These are phyloP conservation scores for Hydrocynus forskahlii DNA, from an alignment of 2,797 vertebrate species.

Conservation along the genomic window DNA sequence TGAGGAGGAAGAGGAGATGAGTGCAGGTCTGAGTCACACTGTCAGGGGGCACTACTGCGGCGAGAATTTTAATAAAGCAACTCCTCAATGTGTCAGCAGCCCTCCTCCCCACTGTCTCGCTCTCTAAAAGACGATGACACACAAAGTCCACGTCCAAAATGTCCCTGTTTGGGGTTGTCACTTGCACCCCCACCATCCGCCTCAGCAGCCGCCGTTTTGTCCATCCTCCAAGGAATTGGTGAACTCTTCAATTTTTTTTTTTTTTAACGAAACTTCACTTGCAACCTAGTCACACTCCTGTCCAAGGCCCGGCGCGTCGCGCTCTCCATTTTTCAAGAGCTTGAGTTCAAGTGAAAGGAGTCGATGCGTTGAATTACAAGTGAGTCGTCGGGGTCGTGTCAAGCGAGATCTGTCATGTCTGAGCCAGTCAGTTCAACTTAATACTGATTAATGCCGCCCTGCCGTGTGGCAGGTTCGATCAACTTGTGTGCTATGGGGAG, in stretches of 20 bases:
- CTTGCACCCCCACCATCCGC: conserved; percentile 19
- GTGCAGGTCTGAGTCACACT: conserved; percentile 53
- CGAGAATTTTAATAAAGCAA: conserved; percentile 62
- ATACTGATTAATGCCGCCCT: conserved; percentile 56
- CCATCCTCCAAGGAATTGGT: conserved; percentile 39
- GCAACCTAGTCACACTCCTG: conserved; percentile 30
- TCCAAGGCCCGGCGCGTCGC: not conserved
- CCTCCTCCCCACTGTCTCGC: conserved; percentile 44
- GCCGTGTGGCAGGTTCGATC: conserved; percentile 36
- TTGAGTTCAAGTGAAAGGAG: conserved; percentile 39
- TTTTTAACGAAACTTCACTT: conserved; percentile 7
- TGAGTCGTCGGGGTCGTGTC: conserved; percentile 44
- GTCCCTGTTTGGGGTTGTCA: conserved; percentile 45
- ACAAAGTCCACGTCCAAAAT: conserved; percentile 36
- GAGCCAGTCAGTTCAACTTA: conserved; percentile 53
- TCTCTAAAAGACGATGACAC: conserved; percentile 44
- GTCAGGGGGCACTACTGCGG: conserved; percentile 54
- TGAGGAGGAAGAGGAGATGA: conserved; percentile 50
- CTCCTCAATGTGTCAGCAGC: conserved; percentile 52
- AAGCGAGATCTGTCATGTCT: conserved; percentile 57
- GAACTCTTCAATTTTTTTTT: conserved; percentile 14
- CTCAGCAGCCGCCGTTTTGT: conserved; percentile 45
- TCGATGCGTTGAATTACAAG: conserved; percentile 49
- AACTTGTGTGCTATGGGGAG: conserved; percentile 35
- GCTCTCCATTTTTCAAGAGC: conserved; percentile 25